Conservation (phyloP, 2,888 invertebrate genomes). For the Caenorhabditis sp. region DNA sequence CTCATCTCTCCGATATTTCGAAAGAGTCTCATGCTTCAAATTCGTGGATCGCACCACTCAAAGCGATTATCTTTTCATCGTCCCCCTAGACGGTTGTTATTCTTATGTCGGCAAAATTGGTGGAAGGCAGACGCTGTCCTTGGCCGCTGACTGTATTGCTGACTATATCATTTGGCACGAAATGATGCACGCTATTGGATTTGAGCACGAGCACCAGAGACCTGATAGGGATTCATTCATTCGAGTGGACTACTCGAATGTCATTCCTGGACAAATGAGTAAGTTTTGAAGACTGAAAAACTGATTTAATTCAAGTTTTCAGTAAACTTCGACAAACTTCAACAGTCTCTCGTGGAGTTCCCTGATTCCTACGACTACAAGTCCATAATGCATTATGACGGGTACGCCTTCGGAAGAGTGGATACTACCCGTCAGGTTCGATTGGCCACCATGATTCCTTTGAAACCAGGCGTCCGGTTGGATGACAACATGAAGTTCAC, state of each 20-base stretch:
- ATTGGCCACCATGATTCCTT: conserved; percentile 79
- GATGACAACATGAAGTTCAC: conserved; percentile 75
- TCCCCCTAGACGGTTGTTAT: conserved; percentile 79
- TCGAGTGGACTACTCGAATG: conserved; percentile 73
- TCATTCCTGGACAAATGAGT: conserved; percentile 74
- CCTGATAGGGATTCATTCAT: conserved; percentile 76
- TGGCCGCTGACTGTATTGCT: conserved; percentile 75
- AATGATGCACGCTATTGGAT: conserved; percentile 75
- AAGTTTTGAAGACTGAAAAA: background rate
- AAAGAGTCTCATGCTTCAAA: conserved; percentile 76
- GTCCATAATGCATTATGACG: conserved; percentile 81
- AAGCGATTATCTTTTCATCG: conserved; percentile 75
- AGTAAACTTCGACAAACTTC: conserved; percentile 77
- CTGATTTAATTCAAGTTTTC: conserved; percentile 4
- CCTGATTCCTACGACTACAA: conserved; percentile 74
- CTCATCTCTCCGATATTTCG: conserved; percentile 70
- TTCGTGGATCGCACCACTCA: conserved; percentile 73
- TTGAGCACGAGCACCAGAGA: conserved; percentile 80
- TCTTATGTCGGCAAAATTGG: conserved; percentile 79
- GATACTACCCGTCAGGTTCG: conserved; percentile 65
- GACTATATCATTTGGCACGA: conserved; percentile 80
- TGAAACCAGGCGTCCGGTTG: conserved; percentile 67
- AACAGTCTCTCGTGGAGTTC: conserved; percentile 67
- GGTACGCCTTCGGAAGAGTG: conserved; percentile 77
- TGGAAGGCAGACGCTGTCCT: conserved; percentile 71